phyloP scores from a whole-genome alignment of 2,113 vertebrate genomes.

The Myanophis thanlyinensis region DNA sequence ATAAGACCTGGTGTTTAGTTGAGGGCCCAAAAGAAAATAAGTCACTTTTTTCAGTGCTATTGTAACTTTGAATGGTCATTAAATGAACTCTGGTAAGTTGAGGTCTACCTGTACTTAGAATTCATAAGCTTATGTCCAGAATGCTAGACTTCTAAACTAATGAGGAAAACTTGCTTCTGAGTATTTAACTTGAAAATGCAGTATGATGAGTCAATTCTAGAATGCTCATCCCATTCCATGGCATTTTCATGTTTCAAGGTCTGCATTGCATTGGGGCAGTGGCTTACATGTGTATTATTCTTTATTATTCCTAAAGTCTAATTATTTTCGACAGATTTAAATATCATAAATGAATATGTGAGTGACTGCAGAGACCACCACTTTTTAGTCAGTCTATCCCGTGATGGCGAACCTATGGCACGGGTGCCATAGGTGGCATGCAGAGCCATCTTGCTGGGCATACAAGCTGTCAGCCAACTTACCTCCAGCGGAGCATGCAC shows the following conservation, averaged over 20 bases:
- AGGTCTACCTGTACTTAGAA: not conserved
- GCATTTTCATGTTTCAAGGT: not conserved
- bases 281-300: not conserved
- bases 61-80: no score
- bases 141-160: not conserved
- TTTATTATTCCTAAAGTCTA: not conserved
- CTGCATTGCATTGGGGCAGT: not conserved
- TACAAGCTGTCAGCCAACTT: no score
- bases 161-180: not conserved
- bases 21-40: no score
- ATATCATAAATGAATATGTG: not conserved
- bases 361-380: not conserved
- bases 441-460: no score
- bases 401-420: no score
- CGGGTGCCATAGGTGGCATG: no score
- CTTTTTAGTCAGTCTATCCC: not conserved
- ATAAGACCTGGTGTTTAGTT: no score
- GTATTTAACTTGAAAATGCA: not conserved
- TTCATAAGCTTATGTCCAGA: not conserved
- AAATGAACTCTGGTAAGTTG: no score
- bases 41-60: no score
- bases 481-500: no score
- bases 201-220: not conserved
- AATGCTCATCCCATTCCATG: not conserved
- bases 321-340: not conserved